Evolutionary conservation across 37 sponge, comb jelly and placozoan genomes (phyloP).

Genomic region (Corticium candelabrum): DNA sequence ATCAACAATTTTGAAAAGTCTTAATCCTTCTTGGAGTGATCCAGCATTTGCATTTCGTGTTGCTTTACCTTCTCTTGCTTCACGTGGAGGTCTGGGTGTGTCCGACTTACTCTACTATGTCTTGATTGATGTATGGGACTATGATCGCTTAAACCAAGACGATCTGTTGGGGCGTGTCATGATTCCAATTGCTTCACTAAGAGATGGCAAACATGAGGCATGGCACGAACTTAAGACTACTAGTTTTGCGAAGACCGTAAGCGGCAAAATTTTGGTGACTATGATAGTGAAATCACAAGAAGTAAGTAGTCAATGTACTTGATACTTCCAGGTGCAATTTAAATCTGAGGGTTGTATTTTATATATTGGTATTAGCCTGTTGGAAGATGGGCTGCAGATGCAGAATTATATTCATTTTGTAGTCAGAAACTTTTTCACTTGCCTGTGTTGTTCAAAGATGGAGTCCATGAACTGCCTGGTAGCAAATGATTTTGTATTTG

Average conservation of each 20-base stretch:
- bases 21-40: conserved; percentile 62
- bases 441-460: neutral
- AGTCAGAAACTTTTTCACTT: neutral
- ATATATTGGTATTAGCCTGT: too few relatives aligned
- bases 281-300: too few relatives aligned
- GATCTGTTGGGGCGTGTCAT: conserved; percentile 66
- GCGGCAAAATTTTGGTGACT: neutral
- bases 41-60: conserved; percentile 25
- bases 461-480: conserved; percentile 1
- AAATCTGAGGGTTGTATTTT: too few relatives aligned
- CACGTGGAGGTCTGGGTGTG: neutral
- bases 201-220: neutral
- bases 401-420: neutral
- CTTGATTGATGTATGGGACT: conserved; percentile 68
- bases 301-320: too few relatives aligned
- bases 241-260: neutral
- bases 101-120: conserved; percentile 9
- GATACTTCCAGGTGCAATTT: too few relatives aligned
- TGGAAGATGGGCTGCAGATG: conserved; percentile 3
- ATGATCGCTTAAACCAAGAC: conserved; percentile 52
- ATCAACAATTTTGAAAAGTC: conserved; percentile 23
- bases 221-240: neutral
- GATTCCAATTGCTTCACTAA: conserved; percentile 32
- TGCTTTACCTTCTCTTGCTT: neutral
- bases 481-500: neutral